A percentile compares a stretch with the other conserved stretches of the same genome.
These are phyloP conservation scores for Erannis defoliaria DNA, from an alignment of 2,888 invertebrate species.

Conservation along the genomic window DNA sequence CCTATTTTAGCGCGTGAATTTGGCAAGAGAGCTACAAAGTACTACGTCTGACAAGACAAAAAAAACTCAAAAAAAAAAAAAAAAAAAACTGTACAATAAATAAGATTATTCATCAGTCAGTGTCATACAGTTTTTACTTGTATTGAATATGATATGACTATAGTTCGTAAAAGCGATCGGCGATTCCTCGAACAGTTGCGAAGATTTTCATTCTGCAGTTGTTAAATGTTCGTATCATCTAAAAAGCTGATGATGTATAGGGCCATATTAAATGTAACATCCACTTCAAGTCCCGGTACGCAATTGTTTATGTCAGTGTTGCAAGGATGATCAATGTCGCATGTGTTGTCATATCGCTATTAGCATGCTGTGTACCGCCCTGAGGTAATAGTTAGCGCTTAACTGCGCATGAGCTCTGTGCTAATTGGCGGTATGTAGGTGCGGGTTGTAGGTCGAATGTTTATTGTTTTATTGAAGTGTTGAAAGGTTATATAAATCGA, in stretches of 20 bases:
- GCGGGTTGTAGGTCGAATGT: conserved; percentile 23
- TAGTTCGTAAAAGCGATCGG: too few species aligned
- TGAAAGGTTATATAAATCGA: not conserved
- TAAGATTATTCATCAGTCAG: too few species aligned
- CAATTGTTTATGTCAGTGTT: conserved; percentile 19
- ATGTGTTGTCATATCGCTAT: conserved; percentile 51
- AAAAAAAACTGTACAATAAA: too few species aligned
- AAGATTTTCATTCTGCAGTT: not conserved
- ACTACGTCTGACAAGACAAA: too few species aligned
- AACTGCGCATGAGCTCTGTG: conserved; percentile 50
- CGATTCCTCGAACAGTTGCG: too few species aligned
- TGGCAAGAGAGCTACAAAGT: too few species aligned
- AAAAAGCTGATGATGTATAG: not conserved
- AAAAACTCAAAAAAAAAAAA: too few species aligned
- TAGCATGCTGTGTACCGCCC: conserved; percentile 66
- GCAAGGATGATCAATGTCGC: conserved; percentile 33
- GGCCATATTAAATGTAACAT: not conserved
- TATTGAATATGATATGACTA: too few species aligned
- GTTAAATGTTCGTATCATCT: not conserved
- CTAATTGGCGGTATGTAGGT: conserved; percentile 48
- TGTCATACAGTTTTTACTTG: too few species aligned
- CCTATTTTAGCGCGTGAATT: too few species aligned
- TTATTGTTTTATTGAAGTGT: conserved; percentile 14
- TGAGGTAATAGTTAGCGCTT: conserved; percentile 62
- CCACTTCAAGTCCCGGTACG: not conserved